Conservation (phyloP, 92 coral and sea anemone genomes). For the Palythoa grandiflora region DNA sequence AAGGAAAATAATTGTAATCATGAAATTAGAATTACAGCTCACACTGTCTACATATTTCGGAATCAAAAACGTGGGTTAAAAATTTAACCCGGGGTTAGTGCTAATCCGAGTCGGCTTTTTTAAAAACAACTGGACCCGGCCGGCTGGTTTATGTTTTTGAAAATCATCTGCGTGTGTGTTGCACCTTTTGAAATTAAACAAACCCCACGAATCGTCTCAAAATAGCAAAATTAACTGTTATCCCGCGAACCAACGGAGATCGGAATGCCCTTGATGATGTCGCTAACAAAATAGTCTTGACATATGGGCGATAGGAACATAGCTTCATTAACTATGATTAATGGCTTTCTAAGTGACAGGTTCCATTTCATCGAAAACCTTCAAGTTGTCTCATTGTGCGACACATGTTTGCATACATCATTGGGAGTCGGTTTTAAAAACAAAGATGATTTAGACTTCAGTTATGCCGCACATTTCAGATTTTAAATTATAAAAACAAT, state of each 20-base stretch:
- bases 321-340: constrained; percentile 42
- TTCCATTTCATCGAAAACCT: constrained; percentile 19
- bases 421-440: neutral
- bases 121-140: too few relatives aligned
- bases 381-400: neutral
- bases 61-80: too few relatives aligned
- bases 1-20: too few relatives aligned
- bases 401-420: neutral
- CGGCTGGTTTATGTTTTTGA: neutral
- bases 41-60: neutral
- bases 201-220: neutral
- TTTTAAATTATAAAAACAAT: too few relatives aligned
- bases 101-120: too few relatives aligned
- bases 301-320: constrained; percentile 3
- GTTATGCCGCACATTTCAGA: too few relatives aligned
- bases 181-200: neutral
- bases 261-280: constrained; percentile 5
- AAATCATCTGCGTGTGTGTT: neutral
- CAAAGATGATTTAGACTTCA: neutral
- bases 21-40: too few relatives aligned
- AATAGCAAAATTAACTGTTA: neutral
- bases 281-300: constrained; percentile 29
- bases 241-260: neutral
- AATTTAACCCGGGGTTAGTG: neutral
- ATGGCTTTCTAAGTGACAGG: constrained; percentile 43